Evolutionary conservation across 2,113 vertebrate species (phyloP).

Genomic region (Antechinus stuartii): DNA sequence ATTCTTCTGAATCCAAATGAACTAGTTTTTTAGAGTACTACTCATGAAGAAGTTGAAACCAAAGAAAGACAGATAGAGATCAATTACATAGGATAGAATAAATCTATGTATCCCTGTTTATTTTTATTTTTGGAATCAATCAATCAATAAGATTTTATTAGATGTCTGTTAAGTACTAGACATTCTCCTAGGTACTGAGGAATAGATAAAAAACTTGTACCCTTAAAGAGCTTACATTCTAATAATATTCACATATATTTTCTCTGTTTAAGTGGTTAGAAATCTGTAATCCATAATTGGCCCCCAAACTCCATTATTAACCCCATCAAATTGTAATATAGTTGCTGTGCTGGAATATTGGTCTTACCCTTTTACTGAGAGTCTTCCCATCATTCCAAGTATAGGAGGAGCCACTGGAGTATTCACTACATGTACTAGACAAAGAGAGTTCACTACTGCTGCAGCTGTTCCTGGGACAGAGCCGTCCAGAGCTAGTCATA

Average conservation of each 20-base stretch:
- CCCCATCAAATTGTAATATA: neutral
- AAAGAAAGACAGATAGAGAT: neutral
- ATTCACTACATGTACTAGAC: constrained; percentile 95
- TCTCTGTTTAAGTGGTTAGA: neutral
- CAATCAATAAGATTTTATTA: neutral
- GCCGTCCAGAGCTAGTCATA: constrained; percentile 79
- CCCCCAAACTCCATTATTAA: neutral
- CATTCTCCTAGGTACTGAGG: neutral
- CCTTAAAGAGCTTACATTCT: neutral
- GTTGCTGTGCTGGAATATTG: neutral
- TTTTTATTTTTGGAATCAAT: neutral
- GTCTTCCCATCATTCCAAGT: constrained; percentile 92
- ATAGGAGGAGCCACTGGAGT: constrained; percentile 93
- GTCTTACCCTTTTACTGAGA: constrained; percentile 88
- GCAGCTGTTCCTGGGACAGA: constrained; percentile 90
- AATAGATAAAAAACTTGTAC: neutral
- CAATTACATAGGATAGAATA: neutral
- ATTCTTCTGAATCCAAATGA: neutral
- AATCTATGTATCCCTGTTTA: neutral
- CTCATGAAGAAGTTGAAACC: neutral
- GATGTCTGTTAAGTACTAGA: neutral
- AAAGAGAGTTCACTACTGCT: constrained; percentile 95
- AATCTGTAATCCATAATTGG: neutral
- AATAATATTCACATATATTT: neutral
- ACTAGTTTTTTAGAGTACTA: neutral